phyloP scores from a whole-genome alignment of 2,888 invertebrate species.

The Lasius fuliginosus region DNA sequence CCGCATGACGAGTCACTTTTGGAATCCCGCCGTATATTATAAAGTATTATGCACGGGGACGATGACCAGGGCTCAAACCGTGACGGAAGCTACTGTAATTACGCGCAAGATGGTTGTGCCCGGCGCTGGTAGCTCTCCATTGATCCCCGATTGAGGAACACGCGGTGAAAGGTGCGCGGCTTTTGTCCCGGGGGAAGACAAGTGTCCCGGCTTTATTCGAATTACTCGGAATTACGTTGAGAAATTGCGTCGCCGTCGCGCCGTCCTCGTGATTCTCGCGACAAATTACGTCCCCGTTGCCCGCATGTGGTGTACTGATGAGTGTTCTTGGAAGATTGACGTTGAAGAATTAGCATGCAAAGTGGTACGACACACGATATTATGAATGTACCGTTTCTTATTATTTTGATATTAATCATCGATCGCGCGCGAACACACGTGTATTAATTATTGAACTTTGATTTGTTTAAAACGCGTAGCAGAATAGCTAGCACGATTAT shows the following conservation, averaged over 20 bases:
- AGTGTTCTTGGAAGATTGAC: slow-evolving; percentile 19
- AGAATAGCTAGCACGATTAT: background rate
- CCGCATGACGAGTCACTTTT: slow-evolving; percentile 85
- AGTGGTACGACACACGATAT: background rate
- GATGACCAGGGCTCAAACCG: slow-evolving; percentile 73
- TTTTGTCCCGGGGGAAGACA: slow-evolving; percentile 47
- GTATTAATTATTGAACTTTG: slow-evolving; percentile 2
- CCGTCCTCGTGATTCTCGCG: background rate
- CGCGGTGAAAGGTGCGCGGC: slow-evolving; percentile 66
- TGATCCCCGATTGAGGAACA: slow-evolving; percentile 69
- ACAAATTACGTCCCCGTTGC: background rate
- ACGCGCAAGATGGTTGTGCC: slow-evolving; percentile 76
- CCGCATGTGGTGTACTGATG: background rate
- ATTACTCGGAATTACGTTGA: slow-evolving; percentile 49
- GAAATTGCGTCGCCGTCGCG: slow-evolving; percentile 38
- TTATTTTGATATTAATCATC: background rate
- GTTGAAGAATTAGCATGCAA: slow-evolving; percentile 14
- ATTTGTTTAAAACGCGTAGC: background rate
- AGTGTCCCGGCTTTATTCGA: slow-evolving; percentile 50
- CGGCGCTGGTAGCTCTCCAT: slow-evolving; percentile 61
- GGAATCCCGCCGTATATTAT: slow-evolving; percentile 74
- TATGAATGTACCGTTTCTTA: background rate
- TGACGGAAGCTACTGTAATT: slow-evolving; percentile 78
- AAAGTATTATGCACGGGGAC: slow-evolving; percentile 77
- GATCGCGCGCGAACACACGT: background rate